These are phyloP conservation scores for Chrysolina americana DNA, from an alignment of 2,888 invertebrate species.

Conservation along the genomic window DNA sequence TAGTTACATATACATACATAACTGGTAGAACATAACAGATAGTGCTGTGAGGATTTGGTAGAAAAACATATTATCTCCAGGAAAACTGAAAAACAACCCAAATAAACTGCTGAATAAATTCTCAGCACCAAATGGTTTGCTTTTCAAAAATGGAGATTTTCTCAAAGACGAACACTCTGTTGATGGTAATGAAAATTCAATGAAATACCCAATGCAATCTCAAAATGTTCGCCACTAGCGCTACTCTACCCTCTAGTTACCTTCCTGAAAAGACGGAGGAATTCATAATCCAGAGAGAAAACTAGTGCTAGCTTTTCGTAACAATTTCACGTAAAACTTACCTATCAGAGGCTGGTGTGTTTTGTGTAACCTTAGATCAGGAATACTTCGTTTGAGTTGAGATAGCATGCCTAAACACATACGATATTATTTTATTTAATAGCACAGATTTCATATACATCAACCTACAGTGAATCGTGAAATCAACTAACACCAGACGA, in stretches of 20 bases:
- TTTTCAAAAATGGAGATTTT: background rate
- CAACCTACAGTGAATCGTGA: conserved; percentile 1
- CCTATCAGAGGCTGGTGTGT: conserved; percentile 83
- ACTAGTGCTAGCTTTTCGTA: conserved; percentile 36
- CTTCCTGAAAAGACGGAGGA: conserved; percentile 17
- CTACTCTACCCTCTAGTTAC: conserved; percentile 33
- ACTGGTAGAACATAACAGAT: conserved; percentile 39
- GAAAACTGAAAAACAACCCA: conserved; percentile 26
- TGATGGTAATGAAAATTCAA: background rate
- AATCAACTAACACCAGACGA: background rate
- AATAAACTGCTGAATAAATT: background rate
- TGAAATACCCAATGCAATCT: background rate
- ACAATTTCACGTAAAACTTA: conserved; percentile 69
- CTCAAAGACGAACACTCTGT: conserved; percentile 26
- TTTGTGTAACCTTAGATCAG: conserved; percentile 85
- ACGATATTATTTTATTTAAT: conserved; percentile 59
- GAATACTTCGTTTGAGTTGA: conserved; percentile 91
- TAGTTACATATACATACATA: conserved; percentile 48
- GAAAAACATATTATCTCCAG: conserved; percentile 32
- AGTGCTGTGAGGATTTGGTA: conserved; percentile 40
- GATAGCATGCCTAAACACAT: conserved; percentile 87
- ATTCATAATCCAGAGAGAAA: conserved; percentile 33
- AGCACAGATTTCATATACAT: conserved; percentile 50
- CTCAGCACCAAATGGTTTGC: background rate
- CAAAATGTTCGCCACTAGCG: conserved; percentile 32